phyloP scores from a whole-genome alignment of 2,797 vertebrate species.

The Pelochelys cantorii region DNA sequence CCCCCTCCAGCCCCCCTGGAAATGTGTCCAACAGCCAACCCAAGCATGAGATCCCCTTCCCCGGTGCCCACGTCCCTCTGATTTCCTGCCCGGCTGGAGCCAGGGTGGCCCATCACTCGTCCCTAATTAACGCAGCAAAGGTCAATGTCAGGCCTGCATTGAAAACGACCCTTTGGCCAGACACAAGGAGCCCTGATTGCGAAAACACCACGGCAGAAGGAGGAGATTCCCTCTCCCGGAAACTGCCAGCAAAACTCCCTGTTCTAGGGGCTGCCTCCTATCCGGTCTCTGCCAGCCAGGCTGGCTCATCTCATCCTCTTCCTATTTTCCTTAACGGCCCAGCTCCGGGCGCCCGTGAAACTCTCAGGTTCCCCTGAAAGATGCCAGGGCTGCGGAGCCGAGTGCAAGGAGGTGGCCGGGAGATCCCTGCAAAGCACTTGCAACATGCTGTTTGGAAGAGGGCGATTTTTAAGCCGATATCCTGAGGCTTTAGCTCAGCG shows the following conservation, averaged over 20 bases:
- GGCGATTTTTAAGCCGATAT: background rate
- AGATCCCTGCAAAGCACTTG: background rate
- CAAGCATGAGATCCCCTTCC: background rate
- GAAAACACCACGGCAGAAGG: background rate
- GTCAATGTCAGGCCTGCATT: background rate
- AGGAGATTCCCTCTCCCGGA: background rate
- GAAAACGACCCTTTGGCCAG: background rate
- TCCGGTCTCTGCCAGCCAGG: accelerated
- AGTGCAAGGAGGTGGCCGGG: background rate
- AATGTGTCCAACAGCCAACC: background rate
- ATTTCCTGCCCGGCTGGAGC: background rate
- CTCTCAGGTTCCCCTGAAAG: background rate
- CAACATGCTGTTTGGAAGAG: background rate
- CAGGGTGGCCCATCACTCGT: background rate
- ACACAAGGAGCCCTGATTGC: background rate
- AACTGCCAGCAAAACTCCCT: background rate
- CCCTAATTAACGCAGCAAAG: background rate
- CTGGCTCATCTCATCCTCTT: background rate
- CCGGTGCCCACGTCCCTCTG: background rate
- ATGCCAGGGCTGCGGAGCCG: too few species aligned
- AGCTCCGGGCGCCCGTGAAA: background rate
- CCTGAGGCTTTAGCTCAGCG: too few species aligned
- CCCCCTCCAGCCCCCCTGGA: background rate
- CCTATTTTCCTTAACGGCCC: background rate
- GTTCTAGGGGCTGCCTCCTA: background rate